Conservation (phyloP, 2,888 invertebrate genomes). For the Onchidella celtica region DNA sequence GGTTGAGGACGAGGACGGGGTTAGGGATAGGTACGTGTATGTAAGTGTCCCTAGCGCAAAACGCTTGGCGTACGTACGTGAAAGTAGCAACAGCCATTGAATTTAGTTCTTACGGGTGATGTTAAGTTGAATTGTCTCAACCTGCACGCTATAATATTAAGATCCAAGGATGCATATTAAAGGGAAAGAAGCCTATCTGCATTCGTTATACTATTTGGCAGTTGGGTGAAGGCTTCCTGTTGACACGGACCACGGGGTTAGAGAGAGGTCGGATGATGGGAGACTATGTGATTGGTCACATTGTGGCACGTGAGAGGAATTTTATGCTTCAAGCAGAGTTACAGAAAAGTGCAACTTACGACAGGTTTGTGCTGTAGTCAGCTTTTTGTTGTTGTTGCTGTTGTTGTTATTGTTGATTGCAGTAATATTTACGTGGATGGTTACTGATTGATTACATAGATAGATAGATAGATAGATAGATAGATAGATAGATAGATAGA, state of each 20-base stretch:
- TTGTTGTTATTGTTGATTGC: neutral
- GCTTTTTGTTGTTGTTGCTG: neutral
- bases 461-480: too few species aligned
- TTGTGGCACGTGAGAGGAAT: slow-evolving; percentile 63
- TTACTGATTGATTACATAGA: too few species aligned
- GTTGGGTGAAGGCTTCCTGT: neutral
- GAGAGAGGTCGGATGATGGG: slow-evolving; percentile 63
- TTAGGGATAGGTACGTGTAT: too few species aligned
- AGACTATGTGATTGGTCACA: slow-evolving; percentile 68
- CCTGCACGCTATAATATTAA: too few species aligned
- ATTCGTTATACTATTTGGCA: neutral
- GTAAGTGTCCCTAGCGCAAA: too few species aligned
- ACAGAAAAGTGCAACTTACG: slow-evolving; percentile 62
- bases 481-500: too few species aligned
- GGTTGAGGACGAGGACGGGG: too few species aligned
- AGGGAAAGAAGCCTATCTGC: neutral
- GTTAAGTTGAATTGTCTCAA: too few species aligned
- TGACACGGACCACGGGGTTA: slow-evolving; percentile 20
- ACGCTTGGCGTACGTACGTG: too few species aligned
- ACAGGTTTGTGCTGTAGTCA: slow-evolving; percentile 55
- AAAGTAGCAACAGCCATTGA: too few species aligned
- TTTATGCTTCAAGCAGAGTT: slow-evolving; percentile 54
- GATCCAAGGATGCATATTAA: neutral
- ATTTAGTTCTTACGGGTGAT: too few species aligned
- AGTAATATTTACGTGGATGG: neutral